phyloP scores from a whole-genome alignment of 2,113 vertebrate species.

The Mionectes macconnelli region DNA sequence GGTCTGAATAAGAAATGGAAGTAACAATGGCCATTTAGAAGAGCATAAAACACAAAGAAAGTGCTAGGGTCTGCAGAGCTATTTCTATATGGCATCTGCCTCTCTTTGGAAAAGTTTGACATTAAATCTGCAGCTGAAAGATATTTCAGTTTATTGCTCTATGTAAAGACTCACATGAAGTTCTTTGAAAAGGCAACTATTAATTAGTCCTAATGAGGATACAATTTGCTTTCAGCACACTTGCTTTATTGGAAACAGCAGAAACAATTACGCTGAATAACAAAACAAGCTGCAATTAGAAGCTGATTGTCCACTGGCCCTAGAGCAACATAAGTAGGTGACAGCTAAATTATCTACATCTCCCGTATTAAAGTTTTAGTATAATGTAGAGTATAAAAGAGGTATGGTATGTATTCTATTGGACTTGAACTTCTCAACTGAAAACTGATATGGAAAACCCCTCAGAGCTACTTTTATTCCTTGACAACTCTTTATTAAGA shows the following conservation, averaged over 20 bases:
- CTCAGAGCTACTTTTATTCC: neutral
- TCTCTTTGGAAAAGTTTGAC: neutral
- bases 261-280: slow-evolving; percentile 24
- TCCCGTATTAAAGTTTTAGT: neutral
- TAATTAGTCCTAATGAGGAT: slow-evolving; percentile 37
- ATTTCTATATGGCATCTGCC: neutral
- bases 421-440: neutral
- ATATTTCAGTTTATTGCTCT: slow-evolving; percentile 2
- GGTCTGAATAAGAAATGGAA: neutral
- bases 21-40: neutral
- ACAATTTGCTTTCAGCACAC: slow-evolving; percentile 28
- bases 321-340: neutral
- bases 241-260: neutral
- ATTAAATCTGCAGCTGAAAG: slow-evolving; percentile 19
- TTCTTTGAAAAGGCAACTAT: slow-evolving; percentile 25
- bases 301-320: neutral
- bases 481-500: neutral
- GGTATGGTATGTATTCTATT: neutral
- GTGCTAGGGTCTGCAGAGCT: neutral
- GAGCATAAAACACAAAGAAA: neutral
- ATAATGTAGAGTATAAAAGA: neutral
- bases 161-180: neutral
- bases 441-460: neutral
- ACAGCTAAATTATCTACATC: neutral
- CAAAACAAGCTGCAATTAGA: slow-evolving; percentile 25